Evolutionary conservation across 2,113 vertebrate species (phyloP), one percentile per base, ranked within the genome.

Genomic region (Triplophysa siluroides): DNA sequence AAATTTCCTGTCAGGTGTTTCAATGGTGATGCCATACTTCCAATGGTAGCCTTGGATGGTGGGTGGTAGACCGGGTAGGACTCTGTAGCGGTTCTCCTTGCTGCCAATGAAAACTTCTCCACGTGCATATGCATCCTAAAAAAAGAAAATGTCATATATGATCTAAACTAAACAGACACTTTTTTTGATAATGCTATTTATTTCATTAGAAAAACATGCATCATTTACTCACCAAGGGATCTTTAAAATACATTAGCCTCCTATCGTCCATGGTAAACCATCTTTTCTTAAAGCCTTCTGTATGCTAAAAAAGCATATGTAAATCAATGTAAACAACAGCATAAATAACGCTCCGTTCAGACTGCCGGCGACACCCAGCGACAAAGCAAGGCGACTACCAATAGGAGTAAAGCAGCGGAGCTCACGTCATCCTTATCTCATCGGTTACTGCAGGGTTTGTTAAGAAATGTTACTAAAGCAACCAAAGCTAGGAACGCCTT

Each of bases 101-200:
- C 96, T 98, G 83, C 98, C 98, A 0, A 99, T 98, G 87, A 99
- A 99, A 66, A 99, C 98, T 76, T 99, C 98, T 1, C 98, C 98
- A 0, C 96, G 90, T 38, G 98, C 96, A 1, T 95, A 99, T 54
- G 98, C 97, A 1, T 99, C 97, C 98, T 99, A 87, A 2, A 73
- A 21, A 45, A 41, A 50, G 23, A 54, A 45, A 45, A 45, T 45
- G 43, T n/a, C 38, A 29, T 8, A 38, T 13, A 8, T 72, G 23
- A 76, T 38, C 5, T 38, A 18, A 21, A 4, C 10, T 4, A 61
- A 23, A 47, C 41, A 1, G 10, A 12, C 24, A 29, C 33, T 33
- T 38, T 38, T 50, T 54, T 33, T 71, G 14, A 4, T 54, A 71
- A 71, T 19, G 8, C 19, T 0, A 18, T 29, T 23, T 26, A 68